These are phyloP conservation scores for Coregonus suidteri DNA, from an alignment of 2,797 vertebrate species.

Conservation along the genomic window DNA sequence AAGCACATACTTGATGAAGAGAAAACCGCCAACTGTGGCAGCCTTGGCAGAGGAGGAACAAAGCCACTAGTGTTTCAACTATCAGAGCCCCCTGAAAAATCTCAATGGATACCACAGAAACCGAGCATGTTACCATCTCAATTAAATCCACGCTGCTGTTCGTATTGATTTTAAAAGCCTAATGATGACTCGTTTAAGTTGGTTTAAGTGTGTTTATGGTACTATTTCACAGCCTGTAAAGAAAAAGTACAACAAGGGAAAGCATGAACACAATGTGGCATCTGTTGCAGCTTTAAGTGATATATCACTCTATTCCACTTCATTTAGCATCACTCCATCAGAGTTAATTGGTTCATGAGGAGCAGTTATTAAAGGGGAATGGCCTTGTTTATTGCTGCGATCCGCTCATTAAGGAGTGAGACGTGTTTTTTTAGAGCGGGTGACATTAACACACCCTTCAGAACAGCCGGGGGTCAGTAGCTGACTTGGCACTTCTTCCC, in stretches of 20 bases:
- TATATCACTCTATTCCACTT: slow-evolving; percentile 70
- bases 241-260: slow-evolving; percentile 28
- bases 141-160: neutral
- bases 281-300: slow-evolving; percentile 67
- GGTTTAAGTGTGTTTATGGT: slow-evolving; percentile 24
- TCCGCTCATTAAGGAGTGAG: slow-evolving; percentile 57
- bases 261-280: slow-evolving; percentile 32
- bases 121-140: neutral
- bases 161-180: slow-evolving; percentile 2
- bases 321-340: slow-evolving; percentile 67
- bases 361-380: slow-evolving; percentile 75
- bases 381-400: slow-evolving; percentile 70
- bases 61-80: slow-evolving; percentile 49
- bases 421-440: slow-evolving; percentile 15
- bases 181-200: slow-evolving; percentile 34
- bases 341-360: slow-evolving; percentile 75
- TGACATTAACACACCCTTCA: slow-evolving; percentile 68
- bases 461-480: slow-evolving; percentile 14
- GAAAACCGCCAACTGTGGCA: neutral
- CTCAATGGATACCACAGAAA: neutral
- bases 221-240: slow-evolving; percentile 20
- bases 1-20: neutral
- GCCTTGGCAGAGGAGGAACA: slow-evolving; percentile 8
- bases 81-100: slow-evolving; percentile 33
- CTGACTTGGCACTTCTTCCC: neutral